phyloP scores from a whole-genome alignment of 1,140 invertebrate species.

The Charaxes varanes region DNA sequence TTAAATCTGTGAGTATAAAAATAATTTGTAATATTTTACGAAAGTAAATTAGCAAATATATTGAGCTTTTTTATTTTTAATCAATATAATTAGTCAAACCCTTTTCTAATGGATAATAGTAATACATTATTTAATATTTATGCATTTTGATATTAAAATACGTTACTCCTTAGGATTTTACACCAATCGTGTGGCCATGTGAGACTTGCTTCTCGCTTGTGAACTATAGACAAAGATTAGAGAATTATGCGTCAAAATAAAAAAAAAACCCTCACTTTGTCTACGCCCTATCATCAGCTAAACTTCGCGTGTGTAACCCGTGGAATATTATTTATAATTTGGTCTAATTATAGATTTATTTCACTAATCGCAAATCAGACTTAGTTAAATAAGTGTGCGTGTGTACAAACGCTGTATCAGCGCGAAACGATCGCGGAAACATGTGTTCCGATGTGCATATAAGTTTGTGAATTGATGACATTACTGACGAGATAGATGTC shows the following conservation, averaged over 20 bases:
- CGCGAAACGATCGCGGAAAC: constrained; percentile 46
- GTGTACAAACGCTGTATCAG: constrained; percentile 35
- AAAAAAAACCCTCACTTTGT: constrained; percentile 42
- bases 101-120: too few relatives aligned
- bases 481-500: constrained; percentile 49
- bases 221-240: constrained; percentile 13
- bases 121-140: too few relatives aligned
- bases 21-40: too few relatives aligned
- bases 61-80: too few relatives aligned
- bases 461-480: constrained; percentile 49
- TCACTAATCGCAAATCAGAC: constrained; percentile 44
- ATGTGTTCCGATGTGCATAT: constrained; percentile 72
- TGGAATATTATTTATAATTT: constrained; percentile 66
- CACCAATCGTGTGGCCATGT: too few relatives aligned
- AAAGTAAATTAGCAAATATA: too few relatives aligned
- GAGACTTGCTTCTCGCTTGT: too few relatives aligned
- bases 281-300: constrained; percentile 53
- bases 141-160: too few relatives aligned
- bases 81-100: too few relatives aligned
- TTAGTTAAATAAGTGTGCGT: constrained; percentile 43
- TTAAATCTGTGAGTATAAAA: too few relatives aligned
- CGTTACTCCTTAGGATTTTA: too few relatives aligned
- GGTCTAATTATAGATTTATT: constrained; percentile 63
- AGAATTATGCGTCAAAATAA: constrained; percentile 64
- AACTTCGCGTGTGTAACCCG: constrained; percentile 66